A percentile compares a stretch with the other conserved stretches of the same genome.
Conservation (phyloP, 2,113 vertebrate genomes). For the Ailuropoda melanoleuca region DNA sequence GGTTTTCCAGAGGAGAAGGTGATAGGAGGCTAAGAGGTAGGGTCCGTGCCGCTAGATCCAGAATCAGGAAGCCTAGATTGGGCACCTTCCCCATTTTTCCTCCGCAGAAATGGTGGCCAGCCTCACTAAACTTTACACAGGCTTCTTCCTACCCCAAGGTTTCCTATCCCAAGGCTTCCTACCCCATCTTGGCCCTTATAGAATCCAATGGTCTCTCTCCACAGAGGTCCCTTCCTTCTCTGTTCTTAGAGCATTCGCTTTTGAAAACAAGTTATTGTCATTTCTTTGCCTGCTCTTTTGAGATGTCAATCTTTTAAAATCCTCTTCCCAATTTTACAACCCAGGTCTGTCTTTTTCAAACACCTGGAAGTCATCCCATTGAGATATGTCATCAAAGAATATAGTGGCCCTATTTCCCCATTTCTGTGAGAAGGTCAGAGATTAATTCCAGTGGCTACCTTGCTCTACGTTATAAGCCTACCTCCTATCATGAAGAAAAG, state of each 20-base stretch:
- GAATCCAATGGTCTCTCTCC: not conserved
- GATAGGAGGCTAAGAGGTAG: not conserved
- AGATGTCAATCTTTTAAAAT: not conserved
- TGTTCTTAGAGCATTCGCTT: not conserved
- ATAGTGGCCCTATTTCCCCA: not conserved
- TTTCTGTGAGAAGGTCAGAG: not conserved
- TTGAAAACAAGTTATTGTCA: not conserved
- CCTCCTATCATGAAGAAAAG: not conserved
- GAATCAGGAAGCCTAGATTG: not conserved
- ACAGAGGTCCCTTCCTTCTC: not conserved
- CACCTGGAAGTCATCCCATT: not conserved
- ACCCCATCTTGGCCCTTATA: not conserved
- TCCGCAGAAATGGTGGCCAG: slow-evolving; percentile 67
- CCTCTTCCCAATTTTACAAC: not conserved
- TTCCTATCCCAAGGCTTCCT: not conserved
- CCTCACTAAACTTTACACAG: not conserved
- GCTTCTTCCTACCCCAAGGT: not conserved
- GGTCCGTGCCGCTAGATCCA: not conserved
- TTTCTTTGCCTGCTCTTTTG: not conserved
- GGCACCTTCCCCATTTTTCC: no score
- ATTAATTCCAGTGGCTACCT: not conserved
- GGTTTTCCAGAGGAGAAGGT: not conserved
- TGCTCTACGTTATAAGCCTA: not conserved
- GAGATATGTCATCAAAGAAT: not conserved
- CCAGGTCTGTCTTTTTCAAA: not conserved